phyloP scores from a whole-genome alignment of 2,113 vertebrate species.

The Laticauda colubrina region DNA sequence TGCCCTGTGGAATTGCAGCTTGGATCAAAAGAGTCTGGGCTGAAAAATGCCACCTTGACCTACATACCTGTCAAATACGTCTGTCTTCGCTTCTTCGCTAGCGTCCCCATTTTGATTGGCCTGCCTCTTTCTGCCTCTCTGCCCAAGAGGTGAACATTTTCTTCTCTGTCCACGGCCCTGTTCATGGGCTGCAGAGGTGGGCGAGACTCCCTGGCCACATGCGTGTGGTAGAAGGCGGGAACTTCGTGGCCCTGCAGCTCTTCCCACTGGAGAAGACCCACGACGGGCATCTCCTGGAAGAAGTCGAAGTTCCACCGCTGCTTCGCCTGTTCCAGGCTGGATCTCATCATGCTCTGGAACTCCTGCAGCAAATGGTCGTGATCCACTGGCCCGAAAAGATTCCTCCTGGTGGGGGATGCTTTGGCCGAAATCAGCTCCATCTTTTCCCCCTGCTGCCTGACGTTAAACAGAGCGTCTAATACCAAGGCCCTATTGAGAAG shows the following conservation, averaged over 20 bases:
- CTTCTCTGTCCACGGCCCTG: constrained; percentile 54
- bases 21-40: neutral
- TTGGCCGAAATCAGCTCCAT: neutral
- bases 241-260: constrained; percentile 65
- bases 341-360: constrained; percentile 68
- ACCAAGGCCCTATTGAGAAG: neutral
- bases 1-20: constrained; percentile 25
- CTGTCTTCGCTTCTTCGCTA: constrained; percentile 74
- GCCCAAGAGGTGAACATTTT: neutral
- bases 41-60: neutral
- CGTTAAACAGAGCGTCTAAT: rapidly evolving
- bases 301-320: constrained; percentile 80
- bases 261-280: constrained; percentile 73
- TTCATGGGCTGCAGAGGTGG: constrained; percentile 15
- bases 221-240: constrained; percentile 73
- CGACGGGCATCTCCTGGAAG: constrained; percentile 33
- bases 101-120: constrained; percentile 53
- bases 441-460: neutral
- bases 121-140: constrained; percentile 36
- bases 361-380: constrained; percentile 73
- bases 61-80: constrained; percentile 78
- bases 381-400: constrained; percentile 76
- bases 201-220: constrained; percentile 37
- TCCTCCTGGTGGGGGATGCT: constrained; percentile 40
- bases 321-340: constrained; percentile 63